Evolutionary conservation across 2,113 vertebrate genomes (phyloP).

Genomic region (Ceuthmochares aereus): DNA sequence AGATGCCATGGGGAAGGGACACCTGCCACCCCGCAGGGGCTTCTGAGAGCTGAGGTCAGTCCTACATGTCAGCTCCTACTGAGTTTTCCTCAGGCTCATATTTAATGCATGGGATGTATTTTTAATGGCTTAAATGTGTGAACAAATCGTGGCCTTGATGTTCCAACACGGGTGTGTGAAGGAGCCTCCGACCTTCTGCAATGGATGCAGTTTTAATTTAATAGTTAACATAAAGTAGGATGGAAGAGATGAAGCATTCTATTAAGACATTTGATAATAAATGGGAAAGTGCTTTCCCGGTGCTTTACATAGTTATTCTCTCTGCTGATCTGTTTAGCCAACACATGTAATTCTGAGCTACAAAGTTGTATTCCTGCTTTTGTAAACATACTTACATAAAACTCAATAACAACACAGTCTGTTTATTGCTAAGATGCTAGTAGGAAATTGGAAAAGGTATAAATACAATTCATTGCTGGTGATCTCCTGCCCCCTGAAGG

Average conservation of each 20-base stretch:
- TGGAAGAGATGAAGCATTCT: not conserved
- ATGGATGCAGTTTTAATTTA: slow-evolving; percentile 50
- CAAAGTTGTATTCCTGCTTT: slow-evolving; percentile 61
- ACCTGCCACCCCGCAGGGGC: not conserved
- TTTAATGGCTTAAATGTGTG: slow-evolving; percentile 50
- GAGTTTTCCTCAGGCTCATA: slow-evolving; percentile 34
- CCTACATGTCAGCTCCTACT: not conserved
- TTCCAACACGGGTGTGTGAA: slow-evolving; percentile 41
- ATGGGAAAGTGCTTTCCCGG: slow-evolving; percentile 8
- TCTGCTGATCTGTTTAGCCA: slow-evolving; percentile 57
- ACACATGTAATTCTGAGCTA: slow-evolving; percentile 64
- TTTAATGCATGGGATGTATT: slow-evolving; percentile 66
- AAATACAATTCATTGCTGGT: slow-evolving; percentile 65
- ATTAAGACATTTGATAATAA: slow-evolving; percentile 4
- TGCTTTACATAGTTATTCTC: slow-evolving; percentile 21
- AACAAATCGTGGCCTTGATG: slow-evolving; percentile 48
- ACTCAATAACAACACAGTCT: slow-evolving; percentile 56
- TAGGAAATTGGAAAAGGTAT: slow-evolving; percentile 70
- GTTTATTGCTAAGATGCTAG: slow-evolving; percentile 67
- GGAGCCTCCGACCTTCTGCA: slow-evolving; percentile 59
- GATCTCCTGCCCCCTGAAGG: slow-evolving; percentile 62
- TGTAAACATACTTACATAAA: slow-evolving; percentile 65
- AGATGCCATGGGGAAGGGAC: not conserved
- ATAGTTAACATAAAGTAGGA: slow-evolving; percentile 29
- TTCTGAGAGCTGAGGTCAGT: not conserved